Conservation (phyloP, 2,113 vertebrate species). For the Suncus etruscus region DNA sequence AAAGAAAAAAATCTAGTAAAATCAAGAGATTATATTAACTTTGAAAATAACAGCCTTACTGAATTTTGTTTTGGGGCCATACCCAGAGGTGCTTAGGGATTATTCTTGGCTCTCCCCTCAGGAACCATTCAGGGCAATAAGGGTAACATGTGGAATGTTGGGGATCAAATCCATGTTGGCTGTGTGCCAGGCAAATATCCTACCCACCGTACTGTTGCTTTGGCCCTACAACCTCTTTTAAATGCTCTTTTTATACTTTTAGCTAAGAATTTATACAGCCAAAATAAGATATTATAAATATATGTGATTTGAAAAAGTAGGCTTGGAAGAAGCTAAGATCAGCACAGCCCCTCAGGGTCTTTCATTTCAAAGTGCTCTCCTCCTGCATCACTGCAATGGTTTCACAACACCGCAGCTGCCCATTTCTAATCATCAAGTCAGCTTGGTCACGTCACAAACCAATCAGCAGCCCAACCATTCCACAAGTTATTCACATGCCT, state of each 20-base stretch:
- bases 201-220: no score
- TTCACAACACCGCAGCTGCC: not conserved
- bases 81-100: no score
- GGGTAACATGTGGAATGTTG: no score
- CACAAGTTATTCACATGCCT: constrained; percentile 86
- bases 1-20: constrained; percentile 55
- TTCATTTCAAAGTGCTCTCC: no score
- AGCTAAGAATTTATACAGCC: constrained; percentile 11
- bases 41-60: constrained; percentile 48
- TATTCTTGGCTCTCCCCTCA: no score
- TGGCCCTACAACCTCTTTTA: not conserved
- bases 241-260: not conserved
- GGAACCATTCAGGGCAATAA: no score
- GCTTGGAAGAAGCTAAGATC: not conserved
- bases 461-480: not conserved
- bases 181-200: no score
- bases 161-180: no score
- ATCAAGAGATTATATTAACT: constrained; percentile 44
- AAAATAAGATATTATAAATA: constrained; percentile 40
- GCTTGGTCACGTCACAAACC: not conserved
- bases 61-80: not conserved
- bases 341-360: no score
- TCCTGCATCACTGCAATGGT: not conserved
- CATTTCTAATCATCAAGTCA: constrained; percentile 19
- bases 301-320: constrained; percentile 9